Base-by-base conservation (phyloP, 2,797 vertebrate genomes). In the Argentina silus region DNA sequence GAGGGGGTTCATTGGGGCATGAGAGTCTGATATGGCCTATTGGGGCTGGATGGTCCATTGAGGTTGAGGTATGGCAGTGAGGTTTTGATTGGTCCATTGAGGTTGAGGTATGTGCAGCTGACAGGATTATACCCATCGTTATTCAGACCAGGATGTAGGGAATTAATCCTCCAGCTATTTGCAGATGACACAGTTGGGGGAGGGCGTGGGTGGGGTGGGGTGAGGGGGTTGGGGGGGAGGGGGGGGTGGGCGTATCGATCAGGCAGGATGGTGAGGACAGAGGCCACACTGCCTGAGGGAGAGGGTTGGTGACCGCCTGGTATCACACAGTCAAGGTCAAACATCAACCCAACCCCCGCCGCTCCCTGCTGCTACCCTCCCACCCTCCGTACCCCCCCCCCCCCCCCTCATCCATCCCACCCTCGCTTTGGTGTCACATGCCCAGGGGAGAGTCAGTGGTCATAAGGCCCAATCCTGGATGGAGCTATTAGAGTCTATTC, bases 71-170 rank as follows among this genome's bases (percentile, higher is more conserved):
- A 14, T 50, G 45, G 8, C 51, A 21, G 67, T 27, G 12, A 6
- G 3, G 3, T 14, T 71, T 17, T 9, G 43, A 66, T 64, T 27
- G 62, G 73, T 71, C 27, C 65, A 42, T 21, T 72, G 76, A 78
- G 74, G 51, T 42, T 53, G 53, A 75, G 70, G 76, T 67, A 85
- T 84, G 77, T 68, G 57, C 78, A 83, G 80, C 82, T 74, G 73
- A 23, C 66, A 72, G 82, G 89, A 91, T 91, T 92, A 90, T 84
- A 72, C 72, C 69, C 80, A 76, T 83, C 87, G 81, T 86, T 77
- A 83, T 70, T 73, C 77, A 83, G 87, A 85, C 74, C 67, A 74
- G 84, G 85, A 86, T 59, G 87, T 77, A 79, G 64, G 75, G 86
- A 81, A 84, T 89, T 89, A 82, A 88, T 76, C 15, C 77, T 53